A percentile compares a stretch with the other conserved stretches of the same genome.
Conservation (phyloP, 2,113 vertebrate species). For the Marcusenius ussheri region DNA sequence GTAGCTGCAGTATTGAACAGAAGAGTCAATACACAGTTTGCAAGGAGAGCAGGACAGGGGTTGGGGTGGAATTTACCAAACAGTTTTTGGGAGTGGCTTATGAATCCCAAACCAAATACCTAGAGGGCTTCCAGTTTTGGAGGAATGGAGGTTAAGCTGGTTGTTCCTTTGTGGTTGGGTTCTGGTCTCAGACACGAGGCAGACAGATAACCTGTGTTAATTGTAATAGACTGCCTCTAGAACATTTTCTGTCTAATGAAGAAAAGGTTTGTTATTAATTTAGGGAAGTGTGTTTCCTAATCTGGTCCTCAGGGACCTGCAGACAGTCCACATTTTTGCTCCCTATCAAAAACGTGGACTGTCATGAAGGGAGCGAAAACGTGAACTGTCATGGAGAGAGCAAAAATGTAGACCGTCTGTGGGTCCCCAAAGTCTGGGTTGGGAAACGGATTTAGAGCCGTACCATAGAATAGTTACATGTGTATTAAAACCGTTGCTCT, state of each 20-base stretch:
- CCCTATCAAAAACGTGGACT: not conserved
- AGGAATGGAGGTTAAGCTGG: not conserved
- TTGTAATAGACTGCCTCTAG: not conserved
- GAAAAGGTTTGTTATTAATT: not conserved
- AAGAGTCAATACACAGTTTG: not conserved
- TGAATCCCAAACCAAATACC: not conserved
- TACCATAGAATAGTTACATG: not conserved
- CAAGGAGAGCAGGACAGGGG: not conserved
- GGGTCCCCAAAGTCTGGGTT: not conserved
- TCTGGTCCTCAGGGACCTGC: not conserved
- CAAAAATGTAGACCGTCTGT: not conserved
- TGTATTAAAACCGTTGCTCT: not conserved
- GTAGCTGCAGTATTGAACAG: not conserved
- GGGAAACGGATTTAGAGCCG: not conserved
- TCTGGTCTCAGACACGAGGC: not conserved
- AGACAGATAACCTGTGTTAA: not conserved
- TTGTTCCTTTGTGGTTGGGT: not conserved
- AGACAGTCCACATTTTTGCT: not conserved
- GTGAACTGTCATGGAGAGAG: no score
- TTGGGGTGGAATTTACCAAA: not conserved
- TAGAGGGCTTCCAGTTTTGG: not conserved
- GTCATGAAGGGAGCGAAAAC: not conserved
- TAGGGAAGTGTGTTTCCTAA: not conserved
- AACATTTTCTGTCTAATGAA: not conserved
- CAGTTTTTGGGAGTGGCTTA: not conserved